A percentile compares a stretch with the other conserved stretches of the same genome.
Conservation (phyloP, 2,113 vertebrate genomes). For the Sula dactylatra region DNA sequence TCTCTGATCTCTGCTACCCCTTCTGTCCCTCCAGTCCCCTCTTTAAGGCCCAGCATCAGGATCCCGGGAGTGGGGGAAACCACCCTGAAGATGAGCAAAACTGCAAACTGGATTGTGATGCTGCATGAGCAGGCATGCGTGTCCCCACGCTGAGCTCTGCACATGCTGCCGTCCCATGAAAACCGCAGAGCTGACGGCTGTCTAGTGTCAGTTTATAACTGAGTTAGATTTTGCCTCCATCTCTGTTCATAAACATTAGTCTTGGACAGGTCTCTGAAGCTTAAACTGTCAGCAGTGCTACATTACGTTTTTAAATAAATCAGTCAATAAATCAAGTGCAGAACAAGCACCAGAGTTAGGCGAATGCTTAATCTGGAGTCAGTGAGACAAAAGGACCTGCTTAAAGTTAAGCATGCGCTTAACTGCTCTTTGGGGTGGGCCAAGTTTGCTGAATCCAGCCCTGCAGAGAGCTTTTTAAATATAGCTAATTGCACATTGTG, state of each 20-base stretch:
- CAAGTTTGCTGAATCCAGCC: background rate
- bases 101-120: background rate
- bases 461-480: background rate
- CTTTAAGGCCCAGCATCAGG: background rate
- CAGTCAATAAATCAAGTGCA: background rate
- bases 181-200: background rate
- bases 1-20: background rate
- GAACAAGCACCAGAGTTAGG: background rate
- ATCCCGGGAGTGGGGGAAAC: background rate
- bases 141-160: background rate
- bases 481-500: background rate
- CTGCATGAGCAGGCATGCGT: rapidly evolving
- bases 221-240: background rate
- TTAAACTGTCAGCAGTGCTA: background rate
- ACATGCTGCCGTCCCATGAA: rapidly evolving
- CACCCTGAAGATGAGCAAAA: background rate
- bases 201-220: background rate
- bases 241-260: background rate
- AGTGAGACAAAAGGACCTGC: background rate
- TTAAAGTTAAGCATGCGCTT: background rate
- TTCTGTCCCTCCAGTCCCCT: background rate
- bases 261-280: background rate
- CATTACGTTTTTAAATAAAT: background rate
- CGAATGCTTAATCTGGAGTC: background rate
- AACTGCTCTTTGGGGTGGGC: background rate